phyloP scores from a whole-genome alignment of 2,888 invertebrate genomes.

The Stramonita haemastoma region DNA sequence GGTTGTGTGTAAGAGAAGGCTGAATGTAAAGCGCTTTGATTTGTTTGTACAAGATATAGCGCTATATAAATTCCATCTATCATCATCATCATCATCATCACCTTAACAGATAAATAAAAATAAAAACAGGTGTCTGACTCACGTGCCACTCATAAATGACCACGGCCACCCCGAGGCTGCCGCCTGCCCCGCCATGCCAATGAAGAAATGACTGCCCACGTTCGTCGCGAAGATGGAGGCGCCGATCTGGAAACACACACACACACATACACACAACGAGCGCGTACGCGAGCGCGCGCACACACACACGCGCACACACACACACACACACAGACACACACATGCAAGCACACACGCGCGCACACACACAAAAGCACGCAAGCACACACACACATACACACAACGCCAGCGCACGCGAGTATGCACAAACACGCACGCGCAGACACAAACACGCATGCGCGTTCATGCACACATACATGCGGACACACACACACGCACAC shows the following conservation, averaged over 20 bases:
- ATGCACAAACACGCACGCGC: no score
- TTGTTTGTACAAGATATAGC: no score
- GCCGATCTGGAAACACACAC: conserved; percentile 53
- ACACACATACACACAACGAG: neutral
- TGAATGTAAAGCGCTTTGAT: no score
- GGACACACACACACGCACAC: neutral
- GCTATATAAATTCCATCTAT: no score
- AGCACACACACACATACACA: neutral
- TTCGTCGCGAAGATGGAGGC: conserved; percentile 58
- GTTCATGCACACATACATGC: neutral
- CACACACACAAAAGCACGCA: neutral
- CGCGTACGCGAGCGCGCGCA: neutral
- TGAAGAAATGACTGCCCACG: conserved; percentile 58
- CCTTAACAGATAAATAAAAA: no score
- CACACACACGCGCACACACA: neutral
- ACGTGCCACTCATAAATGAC: conserved; percentile 69
- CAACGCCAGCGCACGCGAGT: no score
- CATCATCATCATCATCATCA: no score
- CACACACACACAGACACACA: neutral
- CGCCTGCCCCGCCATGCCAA: conserved; percentile 64
- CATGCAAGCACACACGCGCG: neutral
- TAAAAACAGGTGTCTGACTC: no score
- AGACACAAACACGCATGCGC: neutral
- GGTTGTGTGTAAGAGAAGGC: no score
- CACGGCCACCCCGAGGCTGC: conserved; percentile 60